These are phyloP conservation scores for Arremon brunneinucha DNA, from an alignment of 2,797 vertebrate genomes.

Conservation along the genomic window DNA sequence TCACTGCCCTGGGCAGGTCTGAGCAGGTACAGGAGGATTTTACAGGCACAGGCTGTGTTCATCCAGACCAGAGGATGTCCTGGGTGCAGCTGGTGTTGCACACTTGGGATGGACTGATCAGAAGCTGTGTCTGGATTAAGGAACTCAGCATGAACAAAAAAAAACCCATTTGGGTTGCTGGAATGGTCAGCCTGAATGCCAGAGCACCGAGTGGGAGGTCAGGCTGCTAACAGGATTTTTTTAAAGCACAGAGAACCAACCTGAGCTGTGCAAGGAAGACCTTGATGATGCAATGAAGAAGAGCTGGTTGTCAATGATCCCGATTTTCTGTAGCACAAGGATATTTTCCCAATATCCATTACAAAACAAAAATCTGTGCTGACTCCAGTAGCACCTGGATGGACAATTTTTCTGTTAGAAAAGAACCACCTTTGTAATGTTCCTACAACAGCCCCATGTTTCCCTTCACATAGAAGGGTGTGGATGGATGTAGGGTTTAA, in stretches of 20 bases:
- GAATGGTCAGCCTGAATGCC: neutral
- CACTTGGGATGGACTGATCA: neutral
- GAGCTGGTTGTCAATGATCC: neutral
- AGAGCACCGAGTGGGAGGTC: neutral
- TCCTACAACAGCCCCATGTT: neutral
- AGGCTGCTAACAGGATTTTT: neutral
- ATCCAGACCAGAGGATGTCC: neutral
- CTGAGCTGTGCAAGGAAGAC: neutral
- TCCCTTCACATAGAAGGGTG: neutral
- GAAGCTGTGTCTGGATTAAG: neutral
- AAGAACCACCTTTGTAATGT: fast-evolving
- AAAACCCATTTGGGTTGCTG: neutral
- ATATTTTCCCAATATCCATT: neutral
- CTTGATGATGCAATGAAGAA: neutral
- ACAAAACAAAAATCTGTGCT: neutral
- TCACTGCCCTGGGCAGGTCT: neutral
- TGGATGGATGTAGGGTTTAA: neutral
- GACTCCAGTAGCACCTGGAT: neutral
- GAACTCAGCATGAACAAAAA: neutral
- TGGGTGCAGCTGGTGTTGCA: neutral
- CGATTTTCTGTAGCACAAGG: fast-evolving
- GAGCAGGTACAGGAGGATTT: neutral
- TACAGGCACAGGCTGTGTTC: neutral
- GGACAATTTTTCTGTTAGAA: neutral
- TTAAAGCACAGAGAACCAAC: neutral